Percentiles rank a stretch among this genome's conserved stretches.
Conservation (phyloP, 2,888 invertebrate genomes). For the Lochmaea crataegi region DNA sequence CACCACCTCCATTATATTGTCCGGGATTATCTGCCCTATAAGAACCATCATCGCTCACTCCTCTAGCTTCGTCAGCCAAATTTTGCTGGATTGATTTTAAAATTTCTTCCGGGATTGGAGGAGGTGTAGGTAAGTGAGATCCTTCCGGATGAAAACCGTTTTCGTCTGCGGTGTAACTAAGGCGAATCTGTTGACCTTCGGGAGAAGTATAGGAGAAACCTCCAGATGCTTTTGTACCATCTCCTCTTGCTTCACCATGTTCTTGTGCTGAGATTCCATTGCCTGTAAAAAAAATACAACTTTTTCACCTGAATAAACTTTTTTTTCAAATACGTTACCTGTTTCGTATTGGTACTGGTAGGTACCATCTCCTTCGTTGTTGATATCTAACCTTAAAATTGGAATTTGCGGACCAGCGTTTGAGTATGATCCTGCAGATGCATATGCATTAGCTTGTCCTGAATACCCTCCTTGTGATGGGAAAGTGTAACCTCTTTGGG, state of each 20-base stretch:
- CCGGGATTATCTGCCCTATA: slow-evolving; percentile 42
- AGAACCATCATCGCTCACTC: slow-evolving; percentile 50
- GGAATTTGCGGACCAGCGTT: slow-evolving; percentile 46
- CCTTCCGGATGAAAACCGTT: slow-evolving; percentile 70
- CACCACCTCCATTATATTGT: slow-evolving; percentile 38
- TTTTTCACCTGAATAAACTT: not conserved
- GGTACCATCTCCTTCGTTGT: slow-evolving; percentile 55
- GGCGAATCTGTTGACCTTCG: slow-evolving; percentile 54
- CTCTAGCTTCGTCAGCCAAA: slow-evolving; percentile 53
- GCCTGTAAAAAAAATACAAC: not conserved
- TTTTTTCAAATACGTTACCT: slow-evolving; percentile 52
- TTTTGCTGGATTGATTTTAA: slow-evolving; percentile 59
- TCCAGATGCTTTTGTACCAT: slow-evolving; percentile 54
- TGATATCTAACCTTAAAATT: slow-evolving; percentile 53
- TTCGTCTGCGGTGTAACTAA: slow-evolving; percentile 69
- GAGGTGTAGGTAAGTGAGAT: slow-evolving; percentile 70
- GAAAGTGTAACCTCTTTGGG: slow-evolving; percentile 48
- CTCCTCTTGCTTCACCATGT: slow-evolving; percentile 49
- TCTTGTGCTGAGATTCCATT: slow-evolving; percentile 67
- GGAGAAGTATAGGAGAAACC: slow-evolving; percentile 58
- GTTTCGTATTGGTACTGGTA: slow-evolving; percentile 67
- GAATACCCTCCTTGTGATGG: not conserved
- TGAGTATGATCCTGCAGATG: not conserved
- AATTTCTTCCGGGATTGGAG: slow-evolving; percentile 71
- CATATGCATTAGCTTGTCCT: slow-evolving; percentile 12